Conservation (phyloP, 1,140 invertebrate genomes). For the Sycophila sp. region DNA sequence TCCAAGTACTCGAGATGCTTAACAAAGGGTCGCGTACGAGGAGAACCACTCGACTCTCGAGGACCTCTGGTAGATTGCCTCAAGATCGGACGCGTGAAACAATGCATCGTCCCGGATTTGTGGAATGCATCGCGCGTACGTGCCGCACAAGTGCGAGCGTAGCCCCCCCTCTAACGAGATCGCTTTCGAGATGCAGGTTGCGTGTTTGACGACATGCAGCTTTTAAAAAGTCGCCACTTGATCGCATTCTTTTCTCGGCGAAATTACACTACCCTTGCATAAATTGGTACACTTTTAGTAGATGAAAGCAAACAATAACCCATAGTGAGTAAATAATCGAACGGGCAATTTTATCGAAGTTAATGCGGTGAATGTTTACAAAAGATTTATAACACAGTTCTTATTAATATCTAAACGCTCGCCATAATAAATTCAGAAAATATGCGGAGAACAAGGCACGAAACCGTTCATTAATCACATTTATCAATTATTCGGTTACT, state of each 20-base stretch:
- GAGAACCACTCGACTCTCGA: constrained; percentile 56
- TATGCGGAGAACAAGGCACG: constrained; percentile 24
- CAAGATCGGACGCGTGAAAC: constrained; percentile 54
- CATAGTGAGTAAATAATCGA: too few relatives aligned
- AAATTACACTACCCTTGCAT: too few relatives aligned
- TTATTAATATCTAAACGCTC: not conserved
- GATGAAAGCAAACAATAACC: too few relatives aligned
- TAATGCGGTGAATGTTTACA: too few relatives aligned
- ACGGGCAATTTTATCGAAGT: too few relatives aligned
- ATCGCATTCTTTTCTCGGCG: constrained; percentile 8
- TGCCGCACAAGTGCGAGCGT: constrained; percentile 34
- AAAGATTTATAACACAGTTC: not conserved
- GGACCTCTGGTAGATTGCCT: constrained; percentile 61
- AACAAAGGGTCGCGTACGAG: constrained; percentile 46
- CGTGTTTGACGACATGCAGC: constrained; percentile 15
- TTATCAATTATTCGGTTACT: constrained; percentile 42
- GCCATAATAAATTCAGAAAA: constrained; percentile 6
- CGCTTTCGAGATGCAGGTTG: constrained; percentile 39
- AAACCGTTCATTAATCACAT: constrained; percentile 42
- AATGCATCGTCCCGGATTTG: constrained; percentile 56
- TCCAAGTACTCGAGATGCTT: constrained; percentile 56
- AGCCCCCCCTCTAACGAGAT: not conserved
- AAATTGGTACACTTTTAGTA: too few relatives aligned
- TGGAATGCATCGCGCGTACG: constrained; percentile 46
- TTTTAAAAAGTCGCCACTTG: constrained; percentile 13